Evolutionary conservation across 2,113 vertebrate genomes (phyloP), one percentile per base, ranked within the genome.

Genomic region (Fukomys damarensis): DNA sequence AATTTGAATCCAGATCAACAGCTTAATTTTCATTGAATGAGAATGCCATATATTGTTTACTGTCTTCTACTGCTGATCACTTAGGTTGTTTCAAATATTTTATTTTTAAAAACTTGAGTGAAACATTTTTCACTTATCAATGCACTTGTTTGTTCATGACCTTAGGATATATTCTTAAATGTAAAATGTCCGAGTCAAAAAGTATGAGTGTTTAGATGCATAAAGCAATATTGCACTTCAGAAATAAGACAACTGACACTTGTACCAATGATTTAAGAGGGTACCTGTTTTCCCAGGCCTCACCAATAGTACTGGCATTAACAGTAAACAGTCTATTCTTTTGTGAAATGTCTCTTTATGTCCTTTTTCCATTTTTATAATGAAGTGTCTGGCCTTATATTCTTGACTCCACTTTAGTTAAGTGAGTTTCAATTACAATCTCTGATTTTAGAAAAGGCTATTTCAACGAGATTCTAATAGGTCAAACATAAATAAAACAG

Each of bases 391-490:
- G 38, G 41, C 52, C n/a, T 46, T 72, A 17, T 59, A 22, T 65
- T 87, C 59, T 80, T 82, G 65, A 81, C 14, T 59, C n/a, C 41
- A 59, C 38, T 81, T 80, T 86, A 35, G 59, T 65, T 81, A 89
- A 76, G 19, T 83, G 22, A 66, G 38, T 81, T 95, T 95, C 72
- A 66, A 43, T 93, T 76, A 85, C 43, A 85, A 95, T 49, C 92
- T 93, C 52, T 54, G 30, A 72, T 86, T 65, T 91, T 77, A 89
- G 43, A 93, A 89, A 74, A 81, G 52, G 79, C 52, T 91, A 89
- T 89, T 93, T 89, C 59, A 77, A 72, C 19, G 13, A 84, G 74
- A 61, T 76, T 88, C 91, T 58, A 79, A 52, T 77, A 83, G 28
- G 28, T 89, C 54, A 86, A 92, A 79, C 80, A 82, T 10, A 96